Conservation (phyloP, 2,888 invertebrate genomes). For the Hypomecis atomaria region DNA sequence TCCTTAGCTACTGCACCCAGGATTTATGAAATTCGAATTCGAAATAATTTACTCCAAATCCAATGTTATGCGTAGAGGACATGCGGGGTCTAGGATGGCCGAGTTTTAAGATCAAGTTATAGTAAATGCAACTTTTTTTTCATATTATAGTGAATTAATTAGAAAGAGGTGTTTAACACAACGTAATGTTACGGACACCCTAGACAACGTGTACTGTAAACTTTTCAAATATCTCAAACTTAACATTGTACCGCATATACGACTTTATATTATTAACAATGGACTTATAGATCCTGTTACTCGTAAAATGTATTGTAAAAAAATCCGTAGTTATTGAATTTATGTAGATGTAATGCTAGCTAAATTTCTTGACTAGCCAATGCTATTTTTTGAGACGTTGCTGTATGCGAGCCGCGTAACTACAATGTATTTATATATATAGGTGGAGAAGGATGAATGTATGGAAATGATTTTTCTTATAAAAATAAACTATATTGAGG, state of each 20-base stretch:
- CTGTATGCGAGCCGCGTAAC: conserved; percentile 74
- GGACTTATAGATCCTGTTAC: conserved; percentile 58
- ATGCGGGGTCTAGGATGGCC: too few relatives aligned
- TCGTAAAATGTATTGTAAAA: conserved; percentile 70
- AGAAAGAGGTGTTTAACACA: too few relatives aligned
- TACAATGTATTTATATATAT: conserved; percentile 79
- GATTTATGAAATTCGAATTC: conserved; percentile 35
- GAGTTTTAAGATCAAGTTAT: too few relatives aligned
- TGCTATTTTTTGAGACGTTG: conserved; percentile 82
- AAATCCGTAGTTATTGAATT: conserved; percentile 68
- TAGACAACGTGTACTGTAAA: conserved; percentile 6
- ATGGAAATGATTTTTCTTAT: conserved; percentile 82
- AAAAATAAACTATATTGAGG: conserved; percentile 81
- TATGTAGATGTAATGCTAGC: conserved; percentile 79
- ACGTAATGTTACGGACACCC: too few relatives aligned
- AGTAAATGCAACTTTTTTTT: too few relatives aligned
- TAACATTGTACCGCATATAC: conserved; percentile 32
- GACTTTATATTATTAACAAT: conserved; percentile 38
- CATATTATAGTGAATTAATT: too few relatives aligned
- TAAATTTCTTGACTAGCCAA: conserved; percentile 82
- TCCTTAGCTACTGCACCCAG: conserved; percentile 20
- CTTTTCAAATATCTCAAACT: conserved; percentile 38
- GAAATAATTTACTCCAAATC: conserved; percentile 31
- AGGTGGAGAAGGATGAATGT: conserved; percentile 75
- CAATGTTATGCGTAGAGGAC: conserved; percentile 21